Conservation (phyloP, 1,140 invertebrate genomes). For the Achatina immaculata region DNA sequence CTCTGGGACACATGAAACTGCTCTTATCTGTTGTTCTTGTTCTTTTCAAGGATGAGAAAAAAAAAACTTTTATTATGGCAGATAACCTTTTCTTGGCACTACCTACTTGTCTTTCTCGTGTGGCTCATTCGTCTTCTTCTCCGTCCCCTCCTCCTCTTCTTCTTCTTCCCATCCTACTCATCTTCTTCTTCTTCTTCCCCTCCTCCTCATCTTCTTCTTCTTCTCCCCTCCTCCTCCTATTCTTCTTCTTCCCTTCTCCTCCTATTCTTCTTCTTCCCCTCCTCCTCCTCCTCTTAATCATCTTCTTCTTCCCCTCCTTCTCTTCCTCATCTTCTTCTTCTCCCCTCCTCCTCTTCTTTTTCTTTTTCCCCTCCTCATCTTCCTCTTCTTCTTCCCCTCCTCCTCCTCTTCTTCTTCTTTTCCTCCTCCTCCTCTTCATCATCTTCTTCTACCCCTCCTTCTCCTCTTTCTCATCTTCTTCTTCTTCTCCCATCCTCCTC, state of each 20-base stretch:
- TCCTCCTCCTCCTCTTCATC: not conserved
- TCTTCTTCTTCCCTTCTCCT: not conserved
- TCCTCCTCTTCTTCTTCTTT: not conserved
- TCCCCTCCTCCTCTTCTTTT: not conserved
- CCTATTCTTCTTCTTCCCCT: not conserved
- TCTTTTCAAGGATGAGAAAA: too few relatives aligned
- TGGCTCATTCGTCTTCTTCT: too few relatives aligned
- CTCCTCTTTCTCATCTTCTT: not conserved
- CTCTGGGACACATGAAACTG: too few relatives aligned
- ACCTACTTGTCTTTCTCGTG: too few relatives aligned
- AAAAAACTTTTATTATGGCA: too few relatives aligned
- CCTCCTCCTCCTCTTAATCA: not conserved
- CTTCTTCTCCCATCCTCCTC: not conserved
- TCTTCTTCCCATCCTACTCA: not conserved
- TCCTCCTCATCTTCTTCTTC: not conserved
- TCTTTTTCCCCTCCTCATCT: not conserved
- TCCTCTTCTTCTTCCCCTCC: not conserved
- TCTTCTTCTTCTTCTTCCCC: not conserved
- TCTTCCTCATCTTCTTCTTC: not conserved
- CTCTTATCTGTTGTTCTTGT: too few relatives aligned
- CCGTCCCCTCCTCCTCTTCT: not conserved
- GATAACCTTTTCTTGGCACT: too few relatives aligned
- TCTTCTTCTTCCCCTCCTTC: not conserved
- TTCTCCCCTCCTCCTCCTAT: too few relatives aligned
- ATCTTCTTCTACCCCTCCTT: not conserved